These are phyloP conservation scores for Paguma larvata DNA, from an alignment of 2,797 vertebrate species.

Conservation along the genomic window DNA sequence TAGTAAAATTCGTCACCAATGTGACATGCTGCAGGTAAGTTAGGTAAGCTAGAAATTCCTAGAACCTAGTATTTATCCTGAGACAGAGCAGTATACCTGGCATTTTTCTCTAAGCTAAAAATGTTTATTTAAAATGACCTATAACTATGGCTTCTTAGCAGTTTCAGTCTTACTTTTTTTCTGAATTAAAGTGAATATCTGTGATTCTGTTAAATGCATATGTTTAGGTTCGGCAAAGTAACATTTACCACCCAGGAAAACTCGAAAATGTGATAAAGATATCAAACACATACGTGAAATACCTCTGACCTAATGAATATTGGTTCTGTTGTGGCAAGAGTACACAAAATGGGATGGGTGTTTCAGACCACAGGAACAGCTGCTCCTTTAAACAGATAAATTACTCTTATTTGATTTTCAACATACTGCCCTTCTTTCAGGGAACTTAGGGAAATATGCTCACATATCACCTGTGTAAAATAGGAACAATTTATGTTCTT, in stretches of 20 bases:
- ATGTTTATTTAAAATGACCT: constrained; percentile 30
- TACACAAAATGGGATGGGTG: not conserved
- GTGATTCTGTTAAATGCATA: constrained; percentile 25
- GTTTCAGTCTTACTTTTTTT: not conserved
- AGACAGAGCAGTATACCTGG: not conserved
- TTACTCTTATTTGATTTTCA: constrained; percentile 67
- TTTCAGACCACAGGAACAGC: not conserved
- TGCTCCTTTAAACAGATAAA: constrained; percentile 43
- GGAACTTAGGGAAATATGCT: constrained; percentile 68
- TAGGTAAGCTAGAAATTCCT: not conserved
- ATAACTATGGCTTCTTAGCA: constrained; percentile 37
- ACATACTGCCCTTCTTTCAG: constrained; percentile 25
- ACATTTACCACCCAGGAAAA: not conserved
- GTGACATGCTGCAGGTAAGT: not conserved
- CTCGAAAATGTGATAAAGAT: constrained; percentile 20
- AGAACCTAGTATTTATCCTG: not conserved
- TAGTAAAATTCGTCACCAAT: not conserved
- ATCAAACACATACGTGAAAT: not conserved
- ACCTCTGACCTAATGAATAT: not conserved
- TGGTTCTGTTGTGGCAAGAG: constrained; percentile 3
- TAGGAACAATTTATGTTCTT: constrained; percentile 76
- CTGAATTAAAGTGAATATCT: not conserved
- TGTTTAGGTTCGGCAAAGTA: constrained; percentile 19
- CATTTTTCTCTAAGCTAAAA: constrained; percentile 28
- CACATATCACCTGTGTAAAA: constrained; percentile 71